Conservation (phyloP, 2,888 invertebrate genomes). For the Lasioglossum calceatum region DNA sequence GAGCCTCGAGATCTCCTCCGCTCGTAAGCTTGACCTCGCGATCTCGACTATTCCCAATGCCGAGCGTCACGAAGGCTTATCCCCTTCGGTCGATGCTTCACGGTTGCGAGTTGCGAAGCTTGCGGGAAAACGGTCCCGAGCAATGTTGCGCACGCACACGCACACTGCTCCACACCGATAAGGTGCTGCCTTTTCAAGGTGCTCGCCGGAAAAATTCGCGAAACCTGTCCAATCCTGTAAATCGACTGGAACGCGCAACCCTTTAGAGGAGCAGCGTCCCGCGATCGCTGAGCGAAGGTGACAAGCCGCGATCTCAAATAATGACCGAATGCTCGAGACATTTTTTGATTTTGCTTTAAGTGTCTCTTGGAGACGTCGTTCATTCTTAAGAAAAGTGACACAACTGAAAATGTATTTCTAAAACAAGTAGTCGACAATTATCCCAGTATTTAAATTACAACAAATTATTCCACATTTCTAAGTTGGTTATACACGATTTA, state of each 20-base stretch:
- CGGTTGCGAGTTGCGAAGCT: conserved; percentile 26
- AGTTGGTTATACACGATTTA: no score
- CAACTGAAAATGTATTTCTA: no score
- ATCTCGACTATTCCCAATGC: conserved; percentile 47
- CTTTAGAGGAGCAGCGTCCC: neutral
- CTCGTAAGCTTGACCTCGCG: conserved; percentile 51
- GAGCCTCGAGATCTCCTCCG: conserved; percentile 53
- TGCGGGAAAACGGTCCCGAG: conserved; percentile 27
- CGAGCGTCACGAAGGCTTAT: conserved; percentile 27
- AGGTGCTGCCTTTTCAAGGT: neutral
- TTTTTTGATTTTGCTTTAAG: neutral
- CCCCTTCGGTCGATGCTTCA: conserved; percentile 25
- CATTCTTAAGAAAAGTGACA: no score
- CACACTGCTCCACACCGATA: neutral
- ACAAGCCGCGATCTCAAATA: neutral
- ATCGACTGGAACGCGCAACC: neutral
- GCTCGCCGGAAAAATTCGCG: neutral
- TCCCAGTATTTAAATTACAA: no score
- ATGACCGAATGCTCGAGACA: neutral
- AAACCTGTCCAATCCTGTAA: conserved; percentile 20
- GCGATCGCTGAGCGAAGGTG: neutral
- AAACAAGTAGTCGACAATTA: no score
- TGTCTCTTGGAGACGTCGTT: neutral
- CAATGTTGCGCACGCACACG: conserved; percentile 8
- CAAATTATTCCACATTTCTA: no score